A percentile compares a stretch with the other conserved stretches of the same genome.
These are phyloP conservation scores for Myrmecobius fasciatus DNA, from an alignment of 2,113 vertebrate species.

Conservation along the genomic window DNA sequence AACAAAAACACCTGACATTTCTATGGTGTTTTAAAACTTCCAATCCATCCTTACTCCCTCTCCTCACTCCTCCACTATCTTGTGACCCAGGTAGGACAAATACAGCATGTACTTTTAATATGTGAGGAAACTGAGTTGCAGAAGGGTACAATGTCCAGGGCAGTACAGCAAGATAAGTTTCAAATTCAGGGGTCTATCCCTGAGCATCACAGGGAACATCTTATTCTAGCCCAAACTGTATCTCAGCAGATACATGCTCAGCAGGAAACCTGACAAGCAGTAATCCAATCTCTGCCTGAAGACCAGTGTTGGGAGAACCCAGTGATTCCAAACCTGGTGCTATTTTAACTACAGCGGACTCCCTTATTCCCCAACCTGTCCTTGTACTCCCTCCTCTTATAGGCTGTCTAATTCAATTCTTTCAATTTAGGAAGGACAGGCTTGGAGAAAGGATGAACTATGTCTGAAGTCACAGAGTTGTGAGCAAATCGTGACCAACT, in stretches of 20 bases:
- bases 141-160: not conserved
- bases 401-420: not conserved
- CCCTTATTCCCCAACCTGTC: not conserved
- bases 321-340: not conserved
- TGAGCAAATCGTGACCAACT: not conserved
- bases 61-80: not conserved
- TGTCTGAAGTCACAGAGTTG: not conserved
- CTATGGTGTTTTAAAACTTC: not conserved
- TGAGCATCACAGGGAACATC: not conserved
- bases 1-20: not conserved
- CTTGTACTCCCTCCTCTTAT: not conserved
- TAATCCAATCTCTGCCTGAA: not conserved
- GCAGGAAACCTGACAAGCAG: not conserved
- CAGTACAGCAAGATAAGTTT: not conserved
- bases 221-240: not conserved
- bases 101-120: not conserved
- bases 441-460: not conserved
- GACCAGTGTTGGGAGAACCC: not conserved
- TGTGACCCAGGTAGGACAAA: not conserved
- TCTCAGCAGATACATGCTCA: not conserved
- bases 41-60: accelerated
- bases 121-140: not conserved
- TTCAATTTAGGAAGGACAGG: not conserved
- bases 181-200: not conserved
- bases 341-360: not conserved